Base-by-base conservation (phyloP, 2,797 vertebrate genomes). In the Sus cebifrons region DNA sequence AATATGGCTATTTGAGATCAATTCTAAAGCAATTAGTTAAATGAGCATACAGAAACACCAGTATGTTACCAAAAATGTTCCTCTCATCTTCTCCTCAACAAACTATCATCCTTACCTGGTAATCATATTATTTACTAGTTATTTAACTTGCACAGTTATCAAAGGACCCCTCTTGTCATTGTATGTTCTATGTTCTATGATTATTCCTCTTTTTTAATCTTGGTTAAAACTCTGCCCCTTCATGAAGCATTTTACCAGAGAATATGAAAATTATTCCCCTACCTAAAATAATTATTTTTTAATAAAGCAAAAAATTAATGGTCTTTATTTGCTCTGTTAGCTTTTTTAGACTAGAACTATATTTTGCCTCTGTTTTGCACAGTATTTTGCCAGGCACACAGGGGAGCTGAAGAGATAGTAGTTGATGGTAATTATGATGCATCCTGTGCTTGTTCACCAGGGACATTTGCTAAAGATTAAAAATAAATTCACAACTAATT, bases 401-500 rank as follows among this genome's bases (percentile, higher is more conserved):
- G 49, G 49, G 40, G 71, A 96, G 29, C 2, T 91, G 82, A 91
- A 74, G 71, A 96, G 89, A 96, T 78, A 84, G 32, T 74, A 92
- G 70, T 85, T 86, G 71, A 91, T 94, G 52, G 29, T 74, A 92
- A 95, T 96, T 95, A 87, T 91, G 79, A 88, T 81, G 78, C 58
- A 93, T 86, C 73, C 77, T 86, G 44, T 84, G 49, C 81, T 73
- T 82, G 78, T 85, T 86, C 95, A 92, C 84, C 49, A 92, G 96
- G 64, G 94, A 95, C 58, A 97, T 95, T 96, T 96, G 91, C 58
- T 96, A 32, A 97, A 96, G 94, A 97, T 97, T 97, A 96, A 97
- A 97, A 97, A 96, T 97, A 97, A 98, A 97, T 97, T 97, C 93
- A 96, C 67, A 92, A 90, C 91, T 90, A 98, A 97, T 90, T 96